Base-by-base conservation (phyloP, 92 coral and sea anemone genomes). In the Virgularia gustaviana region DNA sequence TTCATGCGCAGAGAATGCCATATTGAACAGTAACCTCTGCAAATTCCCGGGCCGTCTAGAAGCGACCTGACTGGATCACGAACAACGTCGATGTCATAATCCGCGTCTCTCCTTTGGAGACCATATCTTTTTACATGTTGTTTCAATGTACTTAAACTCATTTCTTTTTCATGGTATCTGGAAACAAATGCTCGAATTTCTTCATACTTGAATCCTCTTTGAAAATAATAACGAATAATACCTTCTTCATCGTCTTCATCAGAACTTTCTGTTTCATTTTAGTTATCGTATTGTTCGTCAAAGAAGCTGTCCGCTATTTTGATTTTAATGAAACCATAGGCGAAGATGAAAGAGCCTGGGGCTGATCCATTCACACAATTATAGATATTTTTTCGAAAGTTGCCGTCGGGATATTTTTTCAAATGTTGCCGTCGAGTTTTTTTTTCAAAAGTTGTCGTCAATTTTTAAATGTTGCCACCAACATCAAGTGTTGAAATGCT, bases 1-100 rank as follows among this genome's bases (percentile, higher is more conserved):
- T 59, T 45, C 64, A 65, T 61, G 36, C 55, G 66, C 30, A 81
- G 75, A 52, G 75, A 44, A 64, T 81, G 72, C 75, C 85, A 81
- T 56, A 81, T 64, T 18, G 72, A 57, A 34, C 82, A 70, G 44
- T 63, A 76, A 54, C 85, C 83, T 20, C 80, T 51, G 55, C 78
- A 76, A 27, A 76, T 75, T 63, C 58, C 75, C 43, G 82, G 76
- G 60, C 85, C 81, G 42, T 81, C 77, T 43, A 68, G 38, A 35
- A 68, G 37, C 38, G 72, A 29, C 66, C 51, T 35, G 55, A 49
- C 12, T 23, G 75, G 30, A 75, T 75, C 71, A 44, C 82, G 68
- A 22, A 77, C 78, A 49, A 34, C 57, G 53, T 66, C 51, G 34
- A 62, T 53, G 32, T 77, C 82, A 29, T 28, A 59, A 30, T 59